These are phyloP conservation scores for Mythimna albipuncta DNA, from an alignment of 2,888 invertebrate genomes.

Conservation along the genomic window DNA sequence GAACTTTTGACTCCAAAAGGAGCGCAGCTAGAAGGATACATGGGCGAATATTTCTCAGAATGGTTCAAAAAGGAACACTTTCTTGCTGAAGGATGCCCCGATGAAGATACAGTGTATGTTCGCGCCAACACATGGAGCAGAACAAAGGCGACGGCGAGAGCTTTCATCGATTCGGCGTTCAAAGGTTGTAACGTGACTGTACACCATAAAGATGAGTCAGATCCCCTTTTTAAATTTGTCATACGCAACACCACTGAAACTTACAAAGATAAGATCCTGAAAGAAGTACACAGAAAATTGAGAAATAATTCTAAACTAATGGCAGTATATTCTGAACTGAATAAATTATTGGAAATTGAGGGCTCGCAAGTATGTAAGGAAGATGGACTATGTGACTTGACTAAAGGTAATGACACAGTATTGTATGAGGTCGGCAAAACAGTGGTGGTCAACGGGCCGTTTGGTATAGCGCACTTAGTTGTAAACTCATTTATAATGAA, in stretches of 20 bases:
- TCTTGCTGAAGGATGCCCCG: slow-evolving; percentile 42
- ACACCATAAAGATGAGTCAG: slow-evolving; percentile 31
- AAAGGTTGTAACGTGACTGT: slow-evolving; percentile 33
- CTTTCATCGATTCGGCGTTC: slow-evolving; percentile 39
- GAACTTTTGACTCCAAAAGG: no score
- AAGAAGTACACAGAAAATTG: slow-evolving; percentile 32
- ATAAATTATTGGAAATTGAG: slow-evolving; percentile 52
- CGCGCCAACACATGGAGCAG: slow-evolving; percentile 30
- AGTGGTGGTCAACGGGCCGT: slow-evolving; percentile 13
- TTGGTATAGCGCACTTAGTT: slow-evolving; percentile 6
- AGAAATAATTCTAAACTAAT: slow-evolving; percentile 16
- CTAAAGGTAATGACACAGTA: slow-evolving; percentile 32
- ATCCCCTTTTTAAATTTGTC: slow-evolving; percentile 38
- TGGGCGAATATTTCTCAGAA: background rate
- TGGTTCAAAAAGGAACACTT: slow-evolving; percentile 51
- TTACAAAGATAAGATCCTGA: slow-evolving; percentile 29
- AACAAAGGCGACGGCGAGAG: slow-evolving; percentile 43
- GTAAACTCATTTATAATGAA: slow-evolving; percentile 14
- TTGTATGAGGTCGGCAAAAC: slow-evolving; percentile 22
- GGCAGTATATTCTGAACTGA: slow-evolving; percentile 27
- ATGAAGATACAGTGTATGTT: slow-evolving; percentile 41
- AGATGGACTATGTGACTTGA: slow-evolving; percentile 56
- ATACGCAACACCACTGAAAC: slow-evolving; percentile 42
- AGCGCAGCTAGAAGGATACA: no score
- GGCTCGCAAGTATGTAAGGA: slow-evolving; percentile 48